These are phyloP conservation scores for Sisor rabdophorus DNA, from an alignment of 2,113 vertebrate species.

Conservation along the genomic window DNA sequence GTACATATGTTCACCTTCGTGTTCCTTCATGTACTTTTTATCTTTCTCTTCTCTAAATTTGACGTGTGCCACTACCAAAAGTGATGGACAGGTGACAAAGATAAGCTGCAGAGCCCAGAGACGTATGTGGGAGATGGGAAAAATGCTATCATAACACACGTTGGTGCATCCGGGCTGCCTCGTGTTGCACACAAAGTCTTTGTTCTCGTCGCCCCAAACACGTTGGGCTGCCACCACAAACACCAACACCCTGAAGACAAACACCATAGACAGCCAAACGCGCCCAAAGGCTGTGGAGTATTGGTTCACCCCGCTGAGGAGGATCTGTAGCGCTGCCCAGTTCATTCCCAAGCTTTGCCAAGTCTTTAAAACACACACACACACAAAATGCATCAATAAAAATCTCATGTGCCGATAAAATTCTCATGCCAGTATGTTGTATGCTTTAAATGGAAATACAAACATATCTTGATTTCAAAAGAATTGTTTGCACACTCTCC, in stretches of 20 bases:
- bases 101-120: conserved; percentile 75
- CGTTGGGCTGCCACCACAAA: conserved; percentile 88
- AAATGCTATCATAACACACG: conserved; percentile 86
- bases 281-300: conserved; percentile 90
- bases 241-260: conserved; percentile 87
- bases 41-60: conserved; percentile 83
- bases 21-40: conserved; percentile 56
- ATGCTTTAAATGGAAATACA: neutral
- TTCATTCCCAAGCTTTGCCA: conserved; percentile 60
- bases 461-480: neutral
- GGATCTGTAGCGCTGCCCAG: conserved; percentile 80
- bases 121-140: conserved; percentile 81
- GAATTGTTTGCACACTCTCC: neutral
- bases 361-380: conserved; percentile 16
- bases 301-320: conserved; percentile 87
- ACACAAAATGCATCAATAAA: neutral
- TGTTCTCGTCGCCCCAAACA: conserved; percentile 89
- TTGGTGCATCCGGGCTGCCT: conserved; percentile 82
- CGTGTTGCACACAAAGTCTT: conserved; percentile 92
- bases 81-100: conserved; percentile 79
- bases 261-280: conserved; percentile 93
- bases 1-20: conserved; percentile 64
- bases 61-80: conserved; percentile 90
- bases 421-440: neutral
- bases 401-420: neutral